Evolutionary conservation across 2,797 vertebrate species (phyloP).

Genomic region (Chromobotia macracanthus): DNA sequence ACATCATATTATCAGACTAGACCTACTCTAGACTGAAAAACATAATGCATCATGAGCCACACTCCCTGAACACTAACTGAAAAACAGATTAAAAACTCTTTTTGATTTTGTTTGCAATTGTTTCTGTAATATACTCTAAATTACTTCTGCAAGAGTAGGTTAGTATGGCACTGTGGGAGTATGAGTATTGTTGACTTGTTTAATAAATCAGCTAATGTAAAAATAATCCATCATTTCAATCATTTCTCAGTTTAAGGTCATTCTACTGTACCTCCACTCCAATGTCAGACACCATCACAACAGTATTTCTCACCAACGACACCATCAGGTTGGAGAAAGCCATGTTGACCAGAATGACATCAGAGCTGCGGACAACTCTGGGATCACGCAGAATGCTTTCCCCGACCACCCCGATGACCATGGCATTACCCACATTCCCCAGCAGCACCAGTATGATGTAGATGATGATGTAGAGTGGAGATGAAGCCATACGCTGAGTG

Average conservation of each 20-base stretch:
- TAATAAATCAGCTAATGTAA: too few species aligned
- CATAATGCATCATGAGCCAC: too few species aligned
- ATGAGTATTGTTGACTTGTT: too few species aligned
- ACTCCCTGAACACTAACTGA: too few species aligned
- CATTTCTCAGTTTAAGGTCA: background rate
- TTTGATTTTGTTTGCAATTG: too few species aligned
- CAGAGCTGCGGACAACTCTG: slow-evolving; percentile 68
- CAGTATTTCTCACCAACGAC: slow-evolving; percentile 74
- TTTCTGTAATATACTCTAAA: too few species aligned
- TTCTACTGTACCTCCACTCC: slow-evolving; percentile 71
- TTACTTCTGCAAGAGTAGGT: too few species aligned
- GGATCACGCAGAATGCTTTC: slow-evolving; percentile 64
- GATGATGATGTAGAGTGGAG: slow-evolving; percentile 59
- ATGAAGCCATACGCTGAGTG: slow-evolving; percentile 47
- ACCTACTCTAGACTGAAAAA: too few species aligned
- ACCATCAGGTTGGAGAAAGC: slow-evolving; percentile 79
- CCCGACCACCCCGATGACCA: slow-evolving; percentile 74
- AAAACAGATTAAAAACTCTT: too few species aligned
- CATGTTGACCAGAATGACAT: slow-evolving; percentile 83
- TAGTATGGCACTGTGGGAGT: too few species aligned
- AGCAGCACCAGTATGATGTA: slow-evolving; percentile 75
- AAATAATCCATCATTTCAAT: too few species aligned
- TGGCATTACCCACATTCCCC: slow-evolving; percentile 75
- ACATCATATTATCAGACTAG: background rate
- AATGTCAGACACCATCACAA: slow-evolving; percentile 75